Conservation (phyloP, 2,888 invertebrate genomes). For the Therioaphis trifolii region DNA sequence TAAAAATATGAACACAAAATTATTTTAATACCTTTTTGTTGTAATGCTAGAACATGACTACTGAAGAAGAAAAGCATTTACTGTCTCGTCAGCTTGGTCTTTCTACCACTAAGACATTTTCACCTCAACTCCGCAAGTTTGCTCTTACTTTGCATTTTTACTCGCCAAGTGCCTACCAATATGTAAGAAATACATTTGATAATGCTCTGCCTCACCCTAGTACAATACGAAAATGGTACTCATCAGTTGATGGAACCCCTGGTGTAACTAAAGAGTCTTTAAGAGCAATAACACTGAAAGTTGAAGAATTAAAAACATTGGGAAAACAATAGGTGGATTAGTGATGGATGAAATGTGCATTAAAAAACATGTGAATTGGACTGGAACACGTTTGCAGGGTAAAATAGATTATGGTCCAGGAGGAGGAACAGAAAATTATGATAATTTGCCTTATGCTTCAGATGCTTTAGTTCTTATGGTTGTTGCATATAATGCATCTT, state of each 20-base stretch:
- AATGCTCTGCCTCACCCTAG: background rate
- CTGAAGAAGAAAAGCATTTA: too few relatives aligned
- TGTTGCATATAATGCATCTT: conserved; percentile 50
- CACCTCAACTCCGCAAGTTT: background rate
- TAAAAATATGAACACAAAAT: too few relatives aligned
- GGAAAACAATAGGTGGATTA: background rate
- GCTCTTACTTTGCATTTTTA: conserved; percentile 1
- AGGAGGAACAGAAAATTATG: background rate
- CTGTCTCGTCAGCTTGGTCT: too few relatives aligned
- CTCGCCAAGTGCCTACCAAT: background rate
- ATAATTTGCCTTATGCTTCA: background rate
- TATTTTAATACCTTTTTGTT: too few relatives aligned
- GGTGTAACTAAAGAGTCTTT: background rate
- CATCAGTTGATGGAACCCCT: background rate
- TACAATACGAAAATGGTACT: background rate
- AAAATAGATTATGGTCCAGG: conserved; percentile 11
- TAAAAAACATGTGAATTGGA: background rate
- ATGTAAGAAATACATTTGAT: background rate
- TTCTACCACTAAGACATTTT: too few relatives aligned
- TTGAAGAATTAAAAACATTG: conserved; percentile 2
- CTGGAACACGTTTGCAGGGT: background rate
- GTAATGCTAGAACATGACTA: too few relatives aligned
- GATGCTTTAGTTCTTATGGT: conserved; percentile 57
- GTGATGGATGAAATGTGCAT: conserved; percentile 16
- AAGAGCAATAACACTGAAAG: background rate